Evolutionary conservation across 1,140 invertebrate species (phyloP), one percentile per base, ranked within the genome.

Genomic region (Drosophila mojavensis): DNA sequence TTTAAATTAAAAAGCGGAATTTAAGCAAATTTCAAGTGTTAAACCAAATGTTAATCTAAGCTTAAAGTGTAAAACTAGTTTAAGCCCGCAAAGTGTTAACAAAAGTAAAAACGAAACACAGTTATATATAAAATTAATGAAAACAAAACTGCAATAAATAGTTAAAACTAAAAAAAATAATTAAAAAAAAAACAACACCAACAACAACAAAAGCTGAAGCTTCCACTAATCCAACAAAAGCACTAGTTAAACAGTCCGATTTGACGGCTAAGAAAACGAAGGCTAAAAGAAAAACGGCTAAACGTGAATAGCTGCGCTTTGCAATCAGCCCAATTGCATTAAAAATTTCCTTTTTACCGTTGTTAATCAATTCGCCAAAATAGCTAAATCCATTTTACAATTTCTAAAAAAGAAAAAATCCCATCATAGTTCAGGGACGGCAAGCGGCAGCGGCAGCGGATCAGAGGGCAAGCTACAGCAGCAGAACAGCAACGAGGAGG

Each of bases 381-480:
- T 91, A 91, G 90, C 90, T 90, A 91, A 91, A 79, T 90, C 90
- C 82, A 91, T 91, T 90, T 91, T 91, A 73, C 90, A 91, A 82
- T 91, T 91, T 79, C 79, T 91, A 20, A 91, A 91, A 91, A 91
- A 91, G 85, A 91, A 91, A 88, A 91, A 91, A 78, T 90, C 90
- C 55, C 85, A 85, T 88, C 90, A 91, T 79, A 91, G 78, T 86
- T 91, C 90, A 50, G 60, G 66, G 59, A 71, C 71, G 75, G 75
- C 33, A 54, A 67, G 75, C 61, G 72, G 78, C 67, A 71, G 75
- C 56, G 71, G 71, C 71, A 74, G 71, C 36, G 71, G 71, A 69
- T 61, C 71, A 62, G 85, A 79, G 82, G 83, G 77, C 62, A 86
- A 86, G 75, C 63, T 88, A 81, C 77, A 81, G 70, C 85, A 91